Evolutionary conservation across 2,888 invertebrate species (phyloP).

Genomic region (Acanthosoma haemorrhoidale): DNA sequence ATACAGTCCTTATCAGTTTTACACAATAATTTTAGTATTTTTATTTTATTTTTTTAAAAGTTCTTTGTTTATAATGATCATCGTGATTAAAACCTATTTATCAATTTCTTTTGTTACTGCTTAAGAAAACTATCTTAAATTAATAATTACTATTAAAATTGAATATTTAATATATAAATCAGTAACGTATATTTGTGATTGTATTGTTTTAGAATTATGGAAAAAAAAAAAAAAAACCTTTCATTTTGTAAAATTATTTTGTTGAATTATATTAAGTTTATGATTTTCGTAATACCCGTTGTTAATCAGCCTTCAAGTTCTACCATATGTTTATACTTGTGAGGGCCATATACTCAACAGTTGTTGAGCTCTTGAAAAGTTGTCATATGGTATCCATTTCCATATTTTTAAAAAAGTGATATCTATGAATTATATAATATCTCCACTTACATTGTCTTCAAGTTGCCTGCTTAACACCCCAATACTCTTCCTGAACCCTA

Average conservation of each 20-base stretch:
- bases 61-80: not conserved
- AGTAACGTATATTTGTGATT: conserved; percentile 7
- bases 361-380: too few relatives aligned
- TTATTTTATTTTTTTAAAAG: conserved; percentile 4
- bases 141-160: not conserved
- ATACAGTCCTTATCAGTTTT: conserved; percentile 6
- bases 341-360: too few relatives aligned
- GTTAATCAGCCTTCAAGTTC: not conserved
- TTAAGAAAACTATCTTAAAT: not conserved
- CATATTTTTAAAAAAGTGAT: too few relatives aligned
- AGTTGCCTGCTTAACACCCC: too few relatives aligned
- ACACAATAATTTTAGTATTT: conserved; percentile 10
- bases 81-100: conserved; percentile 1
- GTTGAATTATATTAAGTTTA: conserved; percentile 2
- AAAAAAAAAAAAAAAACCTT: too few relatives aligned
- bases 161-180: not conserved
- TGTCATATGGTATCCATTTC: too few relatives aligned
- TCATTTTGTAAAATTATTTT: conserved; percentile 5
- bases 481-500: too few relatives aligned
- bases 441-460: too few relatives aligned
- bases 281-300: not conserved
- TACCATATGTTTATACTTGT: too few relatives aligned
- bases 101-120: not conserved
- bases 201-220: conserved; percentile 3
- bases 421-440: too few relatives aligned